Base-by-base conservation (phyloP, 2,113 vertebrate species). In the Alectura lathami region DNA sequence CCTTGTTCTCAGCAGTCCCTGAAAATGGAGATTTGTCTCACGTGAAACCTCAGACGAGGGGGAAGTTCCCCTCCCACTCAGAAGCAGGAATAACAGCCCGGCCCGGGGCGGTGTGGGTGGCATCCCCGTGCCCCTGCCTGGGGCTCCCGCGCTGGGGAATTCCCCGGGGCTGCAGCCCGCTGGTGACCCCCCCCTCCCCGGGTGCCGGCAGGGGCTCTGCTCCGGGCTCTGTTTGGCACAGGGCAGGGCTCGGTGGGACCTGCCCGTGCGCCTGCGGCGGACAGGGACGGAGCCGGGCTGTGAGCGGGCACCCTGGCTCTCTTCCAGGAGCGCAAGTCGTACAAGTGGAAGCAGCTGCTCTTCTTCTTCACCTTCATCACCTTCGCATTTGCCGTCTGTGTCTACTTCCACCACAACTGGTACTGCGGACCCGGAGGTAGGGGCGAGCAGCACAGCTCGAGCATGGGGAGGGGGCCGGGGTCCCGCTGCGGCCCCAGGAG, bases 351-450 rank as follows among this genome's bases (percentile, higher is more conserved):
- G 95, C 75, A 97, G 91, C 97, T 98, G 86, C 98, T 99, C 93
- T 98, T 99, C 94, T 56, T 98, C 93, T 98, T 98, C 94, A 99
- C 99, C 96, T 78, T 98, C 79, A 4, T 96, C 96, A 97, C 98
- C 3, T 99, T 98, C 15, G 23, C 94, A 0, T 91, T 97, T 0
- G 98, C 99, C 0, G 86, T 97, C 3, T 98, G 98, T 8, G 98
- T 99, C 96, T 99, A 98, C 97, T 97, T 98, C 91, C 98, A 99
- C 66, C 99, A 99, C 98, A 99, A 99, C 97, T 98, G 97, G 84
- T 98, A 98, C 94, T 99, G 99, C 50, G 98, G 99, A 84, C 74
- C 97, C 0, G 99, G 99, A 98, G 98, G 99, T 99, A 95, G 98
- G 98, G 30, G 76, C n/a, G n/a, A n/a, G n/a, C n/a, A n/a, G n/a